Evolutionary conservation across 2,113 vertebrate species (phyloP), one percentile per base, ranked within the genome.

Genomic region (Onychostruthus taczanowskii): DNA sequence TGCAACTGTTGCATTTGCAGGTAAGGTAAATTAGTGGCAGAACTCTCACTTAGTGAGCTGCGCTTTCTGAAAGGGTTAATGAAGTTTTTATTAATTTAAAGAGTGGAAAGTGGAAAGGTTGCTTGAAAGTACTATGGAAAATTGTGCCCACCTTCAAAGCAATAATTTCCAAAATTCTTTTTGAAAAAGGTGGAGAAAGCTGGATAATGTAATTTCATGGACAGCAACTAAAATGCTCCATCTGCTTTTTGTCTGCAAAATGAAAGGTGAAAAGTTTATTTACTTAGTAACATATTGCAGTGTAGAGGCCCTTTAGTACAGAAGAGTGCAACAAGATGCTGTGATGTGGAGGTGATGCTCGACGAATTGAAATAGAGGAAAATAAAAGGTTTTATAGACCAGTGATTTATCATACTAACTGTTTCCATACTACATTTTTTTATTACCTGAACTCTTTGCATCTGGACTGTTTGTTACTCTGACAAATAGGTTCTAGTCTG

Each of bases 1-100:
- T 74, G 98, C 99, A 76, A 98, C 99, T 72, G 96, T 98, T 84
- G 98, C 98, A 14, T 99, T 99, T 98, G 99, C 98, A 97, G 99
- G 99, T 99, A 97, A 98, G 97, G n/a, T 53, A 47, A 76, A 78
- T 75, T 82, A 62, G 62, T 22, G 4, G 26, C 16, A 8, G 44
- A 85, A 24, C 22, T 69, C 23, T 15, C 7, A 12, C 20, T n/a
- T 79, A 66, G 27, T 20, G 19, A 84, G 17, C 24, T 81, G 17
- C 3, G 3, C 3, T 81, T 91, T 87, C 30, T 2, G 2, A 24
- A 81, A 31, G 7, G 17, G 8, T 59, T 74, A 21, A 41, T 72
- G 35, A 41, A 33, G 9, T 22, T 59, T 79, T 72, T 43, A 10
- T 58, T 19, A 61, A 41, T 64, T 11, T 64, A 56, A 55, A 16